phyloP scores from a whole-genome alignment of 1,140 invertebrate genomes.

The Zaprionus capensis region DNA sequence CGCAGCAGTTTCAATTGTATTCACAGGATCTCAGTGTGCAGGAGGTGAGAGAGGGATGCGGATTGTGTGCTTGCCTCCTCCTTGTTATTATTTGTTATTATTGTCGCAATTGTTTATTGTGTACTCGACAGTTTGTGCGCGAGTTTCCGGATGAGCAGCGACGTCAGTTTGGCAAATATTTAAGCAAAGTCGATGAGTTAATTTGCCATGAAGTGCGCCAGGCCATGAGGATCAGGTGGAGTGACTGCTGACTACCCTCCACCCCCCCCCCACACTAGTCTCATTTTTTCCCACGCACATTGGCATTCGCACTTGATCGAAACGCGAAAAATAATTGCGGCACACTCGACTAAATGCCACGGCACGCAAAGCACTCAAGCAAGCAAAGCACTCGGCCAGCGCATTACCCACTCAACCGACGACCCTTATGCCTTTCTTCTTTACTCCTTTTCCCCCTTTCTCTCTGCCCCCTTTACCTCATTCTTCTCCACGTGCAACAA shows the following conservation, averaged over 20 bases:
- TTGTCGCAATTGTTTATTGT: slow-evolving; percentile 30
- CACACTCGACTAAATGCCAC: background rate
- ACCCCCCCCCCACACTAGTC: too few species aligned
- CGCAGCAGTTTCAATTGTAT: slow-evolving; percentile 69
- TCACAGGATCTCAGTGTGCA: slow-evolving; percentile 67
- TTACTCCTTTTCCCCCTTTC: background rate
- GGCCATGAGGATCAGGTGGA: slow-evolving; percentile 76
- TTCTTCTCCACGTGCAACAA: slow-evolving; percentile 22
- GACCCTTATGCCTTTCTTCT: background rate
- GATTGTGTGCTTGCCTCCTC: background rate
- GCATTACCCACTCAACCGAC: background rate
- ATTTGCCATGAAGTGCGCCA: slow-evolving; percentile 70
- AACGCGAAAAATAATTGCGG: background rate
- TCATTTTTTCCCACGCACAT: too few species aligned
- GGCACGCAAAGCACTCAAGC: slow-evolving; percentile 2
- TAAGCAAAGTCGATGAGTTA: slow-evolving; percentile 69
- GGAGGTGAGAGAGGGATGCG: slow-evolving; percentile 47
- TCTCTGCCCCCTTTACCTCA: background rate
- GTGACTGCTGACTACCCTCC: too few species aligned
- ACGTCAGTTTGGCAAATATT: slow-evolving; percentile 67
- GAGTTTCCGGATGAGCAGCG: slow-evolving; percentile 74
- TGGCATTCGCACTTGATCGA: background rate
- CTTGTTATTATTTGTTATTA: background rate
- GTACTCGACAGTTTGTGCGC: slow-evolving; percentile 63
- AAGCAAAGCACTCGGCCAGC: background rate